Conservation (phyloP, 2,113 vertebrate species). For the Anhinga rufa region DNA sequence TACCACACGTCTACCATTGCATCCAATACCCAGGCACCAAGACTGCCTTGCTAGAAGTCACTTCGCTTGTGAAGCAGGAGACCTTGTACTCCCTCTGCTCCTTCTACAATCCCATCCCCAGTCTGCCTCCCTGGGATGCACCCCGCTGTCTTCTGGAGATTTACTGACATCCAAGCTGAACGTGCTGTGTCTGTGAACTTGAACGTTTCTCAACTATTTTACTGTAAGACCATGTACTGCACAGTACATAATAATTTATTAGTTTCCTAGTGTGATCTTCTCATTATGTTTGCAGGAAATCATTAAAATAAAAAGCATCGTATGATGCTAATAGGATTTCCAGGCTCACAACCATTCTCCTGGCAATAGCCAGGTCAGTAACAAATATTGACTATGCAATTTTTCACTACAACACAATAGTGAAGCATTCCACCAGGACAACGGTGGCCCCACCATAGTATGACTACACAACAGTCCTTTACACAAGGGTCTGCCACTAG, state of each 20-base stretch:
- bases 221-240: background rate
- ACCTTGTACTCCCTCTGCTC: background rate
- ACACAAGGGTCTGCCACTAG: background rate
- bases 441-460: fast-evolving
- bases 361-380: background rate
- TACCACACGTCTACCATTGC: background rate
- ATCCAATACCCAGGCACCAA: background rate
- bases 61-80: background rate
- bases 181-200: background rate
- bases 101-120: background rate
- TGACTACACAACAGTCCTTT: background rate
- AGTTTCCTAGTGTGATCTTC: background rate
- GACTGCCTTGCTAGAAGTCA: background rate
- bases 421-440: background rate
- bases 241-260: background rate
- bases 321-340: background rate
- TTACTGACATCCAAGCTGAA: background rate
- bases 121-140: background rate
- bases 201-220: background rate
- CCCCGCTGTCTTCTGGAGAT: background rate
- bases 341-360: background rate
- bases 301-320: background rate
- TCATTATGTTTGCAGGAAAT: background rate
- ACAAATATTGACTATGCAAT: background rate
- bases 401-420: background rate